These are phyloP conservation scores for Dolichallabes microphthalmus DNA, from an alignment of 2,113 vertebrate genomes.

Conservation along the genomic window DNA sequence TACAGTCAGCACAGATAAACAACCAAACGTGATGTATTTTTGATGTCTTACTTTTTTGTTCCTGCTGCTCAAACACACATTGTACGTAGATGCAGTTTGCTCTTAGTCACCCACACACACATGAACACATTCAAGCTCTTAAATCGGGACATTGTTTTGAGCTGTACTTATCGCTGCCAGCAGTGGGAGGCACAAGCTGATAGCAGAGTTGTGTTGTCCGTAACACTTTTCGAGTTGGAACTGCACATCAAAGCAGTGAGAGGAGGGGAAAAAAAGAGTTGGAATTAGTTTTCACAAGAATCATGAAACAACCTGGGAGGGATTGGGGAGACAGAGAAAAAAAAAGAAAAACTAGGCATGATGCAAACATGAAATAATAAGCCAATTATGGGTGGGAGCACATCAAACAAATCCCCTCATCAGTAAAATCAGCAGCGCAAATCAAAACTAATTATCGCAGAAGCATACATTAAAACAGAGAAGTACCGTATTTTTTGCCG, in stretches of 20 bases:
- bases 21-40: background rate
- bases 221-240: background rate
- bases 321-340: background rate
- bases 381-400: conserved; percentile 26
- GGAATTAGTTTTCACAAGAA: conserved; percentile 20
- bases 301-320: conserved; percentile 26
- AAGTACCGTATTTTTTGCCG: too few species aligned
- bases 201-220: conserved; percentile 6
- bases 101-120: background rate
- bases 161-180: background rate
- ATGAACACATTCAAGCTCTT: background rate
- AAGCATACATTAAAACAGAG: conserved; percentile 20
- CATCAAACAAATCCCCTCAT: conserved; percentile 43
- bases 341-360: background rate
- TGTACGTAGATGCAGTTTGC: background rate
- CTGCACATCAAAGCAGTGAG: conserved; percentile 43
- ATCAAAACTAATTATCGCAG: conserved; percentile 43
- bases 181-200: background rate
- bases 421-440: conserved; percentile 39
- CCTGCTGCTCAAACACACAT: background rate
- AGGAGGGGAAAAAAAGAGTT: conserved; percentile 11
- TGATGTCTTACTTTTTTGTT: background rate
- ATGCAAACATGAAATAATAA: conserved; percentile 41
- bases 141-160: background rate
- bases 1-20: background rate